Conservation (phyloP, 92 coral and sea anemone genomes). For the Virgularia gustaviana region DNA sequence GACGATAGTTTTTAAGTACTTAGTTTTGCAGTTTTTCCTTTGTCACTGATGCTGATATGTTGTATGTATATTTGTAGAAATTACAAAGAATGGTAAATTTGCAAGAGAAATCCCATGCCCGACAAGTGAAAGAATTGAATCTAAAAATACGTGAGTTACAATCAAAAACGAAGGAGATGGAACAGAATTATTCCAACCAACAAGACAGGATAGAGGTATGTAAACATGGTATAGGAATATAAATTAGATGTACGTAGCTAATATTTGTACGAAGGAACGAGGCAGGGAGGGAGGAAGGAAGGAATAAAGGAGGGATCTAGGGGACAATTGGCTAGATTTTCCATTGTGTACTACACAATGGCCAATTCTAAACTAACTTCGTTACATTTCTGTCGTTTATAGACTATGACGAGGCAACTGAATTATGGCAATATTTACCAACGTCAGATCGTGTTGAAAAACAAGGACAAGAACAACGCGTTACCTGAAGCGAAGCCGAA, state of each 20-base stretch:
- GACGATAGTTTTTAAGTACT: not conserved
- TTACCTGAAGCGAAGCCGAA: constrained; percentile 56
- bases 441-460: constrained; percentile 61
- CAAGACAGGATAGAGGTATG: constrained; percentile 78
- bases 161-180: constrained; percentile 57
- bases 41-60: not conserved
- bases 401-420: constrained; percentile 81
- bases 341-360: no score
- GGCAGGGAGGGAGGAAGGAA: no score
- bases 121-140: constrained; percentile 80
- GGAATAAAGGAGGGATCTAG: not conserved
- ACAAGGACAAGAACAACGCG: constrained; percentile 71
- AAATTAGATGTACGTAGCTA: no score
- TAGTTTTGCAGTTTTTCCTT: not conserved
- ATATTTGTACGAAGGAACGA: no score
- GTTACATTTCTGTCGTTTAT: constrained; percentile 4
- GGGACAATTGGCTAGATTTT: not conserved
- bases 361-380: not conserved
- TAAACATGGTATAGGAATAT: no score
- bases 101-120: constrained; percentile 77
- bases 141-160: constrained; percentile 71
- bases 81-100: constrained; percentile 71
- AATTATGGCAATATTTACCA: constrained; percentile 84
- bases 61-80: constrained; percentile 55
- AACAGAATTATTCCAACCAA: constrained; percentile 62